phyloP scores from a whole-genome alignment of 2,888 invertebrate genomes.

The Drosophila fungiperda region DNA sequence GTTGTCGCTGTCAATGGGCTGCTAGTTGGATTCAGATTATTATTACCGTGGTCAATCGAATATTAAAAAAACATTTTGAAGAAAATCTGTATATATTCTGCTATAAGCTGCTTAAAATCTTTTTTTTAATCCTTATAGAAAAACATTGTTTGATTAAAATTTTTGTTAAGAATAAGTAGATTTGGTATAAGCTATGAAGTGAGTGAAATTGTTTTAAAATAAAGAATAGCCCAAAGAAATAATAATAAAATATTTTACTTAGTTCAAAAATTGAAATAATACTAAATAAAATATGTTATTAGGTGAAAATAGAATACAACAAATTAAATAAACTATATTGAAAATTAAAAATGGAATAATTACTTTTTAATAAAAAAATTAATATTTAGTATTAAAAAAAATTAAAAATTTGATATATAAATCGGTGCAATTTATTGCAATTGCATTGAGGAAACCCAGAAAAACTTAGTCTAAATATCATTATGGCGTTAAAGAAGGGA shows the following conservation, averaged over 20 bases:
- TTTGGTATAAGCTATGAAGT: neutral
- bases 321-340: neutral
- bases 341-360: neutral
- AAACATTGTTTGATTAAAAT: neutral
- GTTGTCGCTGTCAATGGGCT: conserved; percentile 2
- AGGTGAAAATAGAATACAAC: neutral
- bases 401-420: neutral
- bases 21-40: neutral
- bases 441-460: neutral
- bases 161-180: neutral
- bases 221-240: neutral
- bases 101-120: neutral
- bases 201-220: neutral
- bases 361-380: neutral
- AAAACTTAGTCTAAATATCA: neutral
- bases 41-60: neutral
- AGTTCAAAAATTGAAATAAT: neutral
- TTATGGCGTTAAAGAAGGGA: neutral
- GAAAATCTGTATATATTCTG: neutral
- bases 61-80: neutral
- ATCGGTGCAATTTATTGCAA: neutral
- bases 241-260: too few species aligned
- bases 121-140: neutral
- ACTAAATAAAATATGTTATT: neutral
- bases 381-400: neutral